phyloP scores from a whole-genome alignment of 2,888 invertebrate genomes.

The Apotomis turbidana region DNA sequence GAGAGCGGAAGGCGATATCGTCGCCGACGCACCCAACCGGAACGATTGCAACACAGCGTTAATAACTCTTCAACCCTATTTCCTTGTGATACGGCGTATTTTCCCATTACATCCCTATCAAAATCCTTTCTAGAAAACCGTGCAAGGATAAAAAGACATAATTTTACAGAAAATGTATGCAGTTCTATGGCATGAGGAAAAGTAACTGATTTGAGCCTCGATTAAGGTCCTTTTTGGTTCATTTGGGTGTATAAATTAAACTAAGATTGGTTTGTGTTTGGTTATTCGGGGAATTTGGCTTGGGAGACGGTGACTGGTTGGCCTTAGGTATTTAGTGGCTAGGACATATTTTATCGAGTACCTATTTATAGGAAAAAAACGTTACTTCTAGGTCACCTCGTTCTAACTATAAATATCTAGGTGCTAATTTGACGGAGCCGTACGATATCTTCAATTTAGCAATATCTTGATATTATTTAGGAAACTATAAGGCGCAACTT shows the following conservation, averaged over 20 bases:
- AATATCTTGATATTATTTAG: too few relatives aligned
- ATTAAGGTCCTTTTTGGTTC: neutral
- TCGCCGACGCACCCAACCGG: slow-evolving; percentile 27
- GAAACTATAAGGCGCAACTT: too few relatives aligned
- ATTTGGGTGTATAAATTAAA: neutral
- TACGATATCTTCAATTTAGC: too few relatives aligned
- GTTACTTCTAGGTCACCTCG: too few relatives aligned
- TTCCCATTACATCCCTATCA: neutral
- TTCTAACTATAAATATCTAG: too few relatives aligned
- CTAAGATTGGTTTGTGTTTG: neutral
- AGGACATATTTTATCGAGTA: too few relatives aligned
- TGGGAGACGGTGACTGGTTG: neutral
- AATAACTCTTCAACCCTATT: neutral
- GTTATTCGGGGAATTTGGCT: neutral
- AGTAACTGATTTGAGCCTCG: too few relatives aligned
- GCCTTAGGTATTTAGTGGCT: neutral
- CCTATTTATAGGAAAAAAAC: too few relatives aligned
- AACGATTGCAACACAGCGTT: slow-evolving; percentile 28
- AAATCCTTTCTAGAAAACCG: neutral
- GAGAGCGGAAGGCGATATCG: slow-evolving; percentile 33
- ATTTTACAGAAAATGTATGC: too few relatives aligned
- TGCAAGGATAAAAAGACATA: too few relatives aligned
- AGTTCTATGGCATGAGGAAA: too few relatives aligned
- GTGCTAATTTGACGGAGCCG: too few relatives aligned
- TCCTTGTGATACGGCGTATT: slow-evolving; percentile 1